Percentiles rank a stretch among this genome's conserved stretches.
phyloP scores from a whole-genome alignment of 2,797 vertebrate species.

The Pseudochirops corinnae region DNA sequence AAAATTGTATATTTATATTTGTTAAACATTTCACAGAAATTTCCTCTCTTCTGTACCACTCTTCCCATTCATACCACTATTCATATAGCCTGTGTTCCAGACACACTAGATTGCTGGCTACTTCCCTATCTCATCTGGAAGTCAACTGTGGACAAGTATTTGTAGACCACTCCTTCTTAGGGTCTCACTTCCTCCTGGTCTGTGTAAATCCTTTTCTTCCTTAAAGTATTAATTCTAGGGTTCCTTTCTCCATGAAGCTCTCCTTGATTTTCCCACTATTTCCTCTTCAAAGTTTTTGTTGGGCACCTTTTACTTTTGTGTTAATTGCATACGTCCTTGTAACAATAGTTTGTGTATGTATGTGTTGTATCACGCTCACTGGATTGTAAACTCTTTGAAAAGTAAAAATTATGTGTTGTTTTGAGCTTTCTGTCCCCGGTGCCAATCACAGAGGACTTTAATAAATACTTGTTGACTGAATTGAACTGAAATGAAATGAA shows the following conservation, averaged over 20 bases:
- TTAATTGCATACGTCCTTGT: not conserved
- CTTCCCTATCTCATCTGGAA: not conserved
- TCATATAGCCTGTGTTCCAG: not conserved
- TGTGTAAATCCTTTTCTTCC: not conserved
- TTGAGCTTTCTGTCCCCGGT: not conserved
- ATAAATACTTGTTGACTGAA: not conserved
- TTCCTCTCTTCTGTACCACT: not conserved
- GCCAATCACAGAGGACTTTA: not conserved
- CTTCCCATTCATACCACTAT: not conserved
- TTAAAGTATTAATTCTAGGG: not conserved
- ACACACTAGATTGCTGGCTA: not conserved
- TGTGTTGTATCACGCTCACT: not conserved
- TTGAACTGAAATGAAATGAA: not conserved
- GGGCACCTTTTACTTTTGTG: not conserved
- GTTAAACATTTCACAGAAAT: not conserved
- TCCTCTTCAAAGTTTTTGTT: not conserved
- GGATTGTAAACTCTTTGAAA: not conserved
- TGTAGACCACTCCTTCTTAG: not conserved
- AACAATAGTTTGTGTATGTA: not conserved
- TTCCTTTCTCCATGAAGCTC: not conserved
- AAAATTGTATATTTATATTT: not conserved
- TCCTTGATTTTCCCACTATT: not conserved
- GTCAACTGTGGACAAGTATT: not conserved
- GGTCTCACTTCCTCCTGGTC: not conserved
- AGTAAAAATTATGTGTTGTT: not conserved